Evolutionary conservation across 2,888 invertebrate genomes (phyloP), one percentile per base, ranked within the genome.

Genomic region (Trissoscelio sp.): DNA sequence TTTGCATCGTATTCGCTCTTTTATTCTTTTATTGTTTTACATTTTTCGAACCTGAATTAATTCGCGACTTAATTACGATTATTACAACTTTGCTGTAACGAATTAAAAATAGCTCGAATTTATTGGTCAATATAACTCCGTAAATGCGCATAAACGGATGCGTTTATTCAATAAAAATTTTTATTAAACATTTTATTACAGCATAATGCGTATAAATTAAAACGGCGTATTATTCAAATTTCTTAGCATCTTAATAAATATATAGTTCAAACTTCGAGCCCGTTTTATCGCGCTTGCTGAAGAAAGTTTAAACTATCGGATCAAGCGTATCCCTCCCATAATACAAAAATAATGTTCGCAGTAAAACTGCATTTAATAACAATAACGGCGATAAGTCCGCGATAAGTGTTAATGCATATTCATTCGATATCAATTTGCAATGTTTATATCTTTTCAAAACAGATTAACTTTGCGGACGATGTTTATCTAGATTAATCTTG

Each of bases 361-460:
- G 69, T 77, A 60, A 77, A 77, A 77, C 44, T 60, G 60, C 58
- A 66, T 77, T 77, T 69, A 69, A 44, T 67, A 74, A 74, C 74
- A 74, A 74, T 57, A 60, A 60, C 44, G 60, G 11, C 60, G 77
- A 69, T 75, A 75, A 66, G 58, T 14, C 48, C 7, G 53, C 67
- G 53, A 69, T 70, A 62, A 69, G 39, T 28, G 44, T 55, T 70
- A 70, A 69, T 62, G 69, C 53, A 60, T 51, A 53, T 69, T 69
- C 67, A 77, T 69, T 60, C 3, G 42, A 31, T 37, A 66, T 79
- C 58, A 66, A 51, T 66, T 66, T 75, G 24, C 18, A 57, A 57
- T 48, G 44, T 53, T 73, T 62, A 39, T 42, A 31, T n/a, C 22
- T 48, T 48, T 44, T n/a, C 22, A 2, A 48, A 22, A 12, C 22